Evolutionary conservation across 2,797 vertebrate species (phyloP).

Genomic region (Amblyraja radiata): DNA sequence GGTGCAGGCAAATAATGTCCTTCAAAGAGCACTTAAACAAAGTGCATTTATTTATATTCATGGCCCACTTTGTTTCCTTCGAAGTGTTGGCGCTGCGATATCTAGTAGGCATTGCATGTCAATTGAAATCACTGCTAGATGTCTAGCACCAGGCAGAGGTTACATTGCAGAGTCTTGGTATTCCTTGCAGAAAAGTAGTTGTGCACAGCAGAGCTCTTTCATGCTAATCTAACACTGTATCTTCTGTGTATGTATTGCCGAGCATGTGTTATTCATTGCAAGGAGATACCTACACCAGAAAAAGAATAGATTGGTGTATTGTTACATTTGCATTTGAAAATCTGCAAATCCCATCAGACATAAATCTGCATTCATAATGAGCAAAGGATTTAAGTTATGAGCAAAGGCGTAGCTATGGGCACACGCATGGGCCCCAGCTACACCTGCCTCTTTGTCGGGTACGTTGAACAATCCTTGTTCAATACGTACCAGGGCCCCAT

Average conservation of each 20-base stretch:
- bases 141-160: not conserved
- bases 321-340: not conserved
- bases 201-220: not conserved
- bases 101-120: too few relatives aligned
- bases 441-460: too few relatives aligned
- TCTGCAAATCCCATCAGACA: not conserved
- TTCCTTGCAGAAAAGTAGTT: not conserved
- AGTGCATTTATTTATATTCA: too few relatives aligned
- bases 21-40: too few relatives aligned
- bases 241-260: not conserved
- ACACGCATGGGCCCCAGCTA: too few relatives aligned
- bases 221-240: not conserved
- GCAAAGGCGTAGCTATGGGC: too few relatives aligned
- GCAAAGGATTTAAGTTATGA: not conserved
- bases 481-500: too few relatives aligned
- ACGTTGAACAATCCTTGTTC: too few relatives aligned
- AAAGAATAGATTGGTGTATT: not conserved
- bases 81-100: too few relatives aligned
- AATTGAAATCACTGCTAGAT: too few relatives aligned
- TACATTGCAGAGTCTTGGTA: not conserved
- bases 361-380: not conserved
- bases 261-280: not conserved
- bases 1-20: too few relatives aligned
- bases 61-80: too few relatives aligned
- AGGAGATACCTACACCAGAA: not conserved